These are phyloP conservation scores for Peromyscus eremicus DNA, from an alignment of 2,797 vertebrate species.

Conservation along the genomic window DNA sequence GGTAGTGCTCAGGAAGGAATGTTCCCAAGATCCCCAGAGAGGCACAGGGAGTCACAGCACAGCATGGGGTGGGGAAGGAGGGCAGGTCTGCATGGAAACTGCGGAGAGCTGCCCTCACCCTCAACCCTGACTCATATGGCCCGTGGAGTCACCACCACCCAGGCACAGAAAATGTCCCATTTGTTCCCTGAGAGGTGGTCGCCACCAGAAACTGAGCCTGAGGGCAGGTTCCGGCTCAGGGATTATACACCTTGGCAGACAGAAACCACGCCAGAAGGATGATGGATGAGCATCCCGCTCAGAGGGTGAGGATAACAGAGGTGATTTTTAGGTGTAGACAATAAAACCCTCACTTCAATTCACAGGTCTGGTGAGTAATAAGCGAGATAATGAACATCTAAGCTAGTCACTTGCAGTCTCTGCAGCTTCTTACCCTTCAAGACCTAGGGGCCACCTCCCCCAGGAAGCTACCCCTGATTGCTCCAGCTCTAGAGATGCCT, in stretches of 20 bases:
- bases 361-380: background rate
- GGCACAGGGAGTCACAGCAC: background rate
- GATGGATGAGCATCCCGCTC: background rate
- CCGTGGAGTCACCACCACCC: slow-evolving; percentile 81
- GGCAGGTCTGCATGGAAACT: background rate
- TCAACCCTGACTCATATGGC: slow-evolving; percentile 82
- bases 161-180: slow-evolving; percentile 76
- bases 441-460: background rate
- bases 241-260: background rate
- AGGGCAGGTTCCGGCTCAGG: slow-evolving; percentile 70
- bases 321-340: background rate
- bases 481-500: background rate
- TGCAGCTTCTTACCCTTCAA: background rate
- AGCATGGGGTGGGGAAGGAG: background rate
- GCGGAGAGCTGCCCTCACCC: slow-evolving; percentile 60
- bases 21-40: background rate
- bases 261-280: background rate
- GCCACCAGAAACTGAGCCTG: slow-evolving; percentile 71
- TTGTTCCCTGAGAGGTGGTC: slow-evolving; percentile 70
- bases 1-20: background rate
- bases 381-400: background rate
- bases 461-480: background rate
- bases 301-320: background rate
- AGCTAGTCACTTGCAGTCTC: background rate
- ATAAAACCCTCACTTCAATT: background rate